Conservation (phyloP, 2,797 vertebrate species). For the Lepilemur ruficaudatus region DNA sequence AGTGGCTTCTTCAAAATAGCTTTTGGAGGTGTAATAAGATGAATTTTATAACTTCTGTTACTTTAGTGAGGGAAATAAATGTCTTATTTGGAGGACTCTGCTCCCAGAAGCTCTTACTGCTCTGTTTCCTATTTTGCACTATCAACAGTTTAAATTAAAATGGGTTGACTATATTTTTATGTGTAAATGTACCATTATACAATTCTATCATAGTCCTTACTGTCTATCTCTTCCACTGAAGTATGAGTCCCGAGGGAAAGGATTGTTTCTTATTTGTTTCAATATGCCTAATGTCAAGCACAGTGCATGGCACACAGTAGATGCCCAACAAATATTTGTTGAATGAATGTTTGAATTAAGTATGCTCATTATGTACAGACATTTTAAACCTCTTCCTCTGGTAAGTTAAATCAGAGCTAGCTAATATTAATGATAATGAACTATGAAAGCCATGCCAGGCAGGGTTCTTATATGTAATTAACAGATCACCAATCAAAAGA, state of each 20-base stretch:
- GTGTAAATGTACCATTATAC: not conserved
- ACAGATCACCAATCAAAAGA: not conserved
- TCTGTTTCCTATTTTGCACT: not conserved
- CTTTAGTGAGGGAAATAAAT: not conserved
- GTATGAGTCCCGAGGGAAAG: not conserved
- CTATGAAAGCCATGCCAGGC: not conserved
- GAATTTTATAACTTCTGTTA: not conserved
- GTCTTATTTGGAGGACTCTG: not conserved
- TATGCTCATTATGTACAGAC: too few species aligned
- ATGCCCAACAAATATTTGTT: too few species aligned
- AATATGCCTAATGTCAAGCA: not conserved
- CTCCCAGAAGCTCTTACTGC: not conserved
- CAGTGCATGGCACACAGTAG: too few species aligned
- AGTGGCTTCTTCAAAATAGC: not conserved
- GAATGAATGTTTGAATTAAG: too few species aligned
- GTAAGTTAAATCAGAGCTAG: not conserved
- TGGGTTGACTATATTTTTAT: not conserved
- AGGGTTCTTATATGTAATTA: not conserved
- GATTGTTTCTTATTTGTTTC: not conserved
- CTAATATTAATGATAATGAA: not conserved
- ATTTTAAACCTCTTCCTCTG: not conserved
- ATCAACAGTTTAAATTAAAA: not conserved
- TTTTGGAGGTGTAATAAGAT: not conserved
- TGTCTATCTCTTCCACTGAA: not conserved
- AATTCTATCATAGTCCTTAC: not conserved